A percentile compares a stretch with the other conserved stretches of the same genome.
phyloP scores from a whole-genome alignment of 2,797 vertebrate genomes.

The Meriones psammophilus region DNA sequence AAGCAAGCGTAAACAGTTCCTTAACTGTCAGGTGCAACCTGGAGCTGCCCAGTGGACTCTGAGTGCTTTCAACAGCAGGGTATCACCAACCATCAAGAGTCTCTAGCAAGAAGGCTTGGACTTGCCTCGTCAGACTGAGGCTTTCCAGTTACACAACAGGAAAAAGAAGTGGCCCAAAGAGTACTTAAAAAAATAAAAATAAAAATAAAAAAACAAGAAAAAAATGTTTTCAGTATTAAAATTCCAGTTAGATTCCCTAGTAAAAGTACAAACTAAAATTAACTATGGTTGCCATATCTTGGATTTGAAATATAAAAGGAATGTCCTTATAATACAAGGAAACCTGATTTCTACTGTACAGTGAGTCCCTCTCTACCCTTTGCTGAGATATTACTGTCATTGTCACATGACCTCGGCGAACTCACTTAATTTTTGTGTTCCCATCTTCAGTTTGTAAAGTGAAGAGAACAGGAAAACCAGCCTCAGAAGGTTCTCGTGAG shows the following conservation, averaged over 20 bases:
- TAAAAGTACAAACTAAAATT: slow-evolving; percentile 40
- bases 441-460: background rate
- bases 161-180: slow-evolving; percentile 70
- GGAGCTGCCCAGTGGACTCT: background rate
- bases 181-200: no score
- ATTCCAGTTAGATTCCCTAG: background rate
- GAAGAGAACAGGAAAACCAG: background rate
- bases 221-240: background rate
- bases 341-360: slow-evolving; percentile 24
- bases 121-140: slow-evolving; percentile 7
- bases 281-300: background rate
- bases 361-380: background rate
- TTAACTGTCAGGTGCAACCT: background rate
- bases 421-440: slow-evolving; percentile 20
- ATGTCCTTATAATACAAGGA: slow-evolving; percentile 47
- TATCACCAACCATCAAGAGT: slow-evolving; percentile 70
- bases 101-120: slow-evolving; percentile 39
- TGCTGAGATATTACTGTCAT: background rate
- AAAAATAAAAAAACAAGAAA: background rate
- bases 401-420: background rate
- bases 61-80: slow-evolving; percentile 45
- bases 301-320: slow-evolving; percentile 41
- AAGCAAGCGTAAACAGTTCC: background rate
- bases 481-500: background rate
- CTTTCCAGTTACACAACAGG: slow-evolving; percentile 67